Base-by-base conservation (phyloP, 2,888 invertebrate genomes). In the Macrosoma leucophasiata region DNA sequence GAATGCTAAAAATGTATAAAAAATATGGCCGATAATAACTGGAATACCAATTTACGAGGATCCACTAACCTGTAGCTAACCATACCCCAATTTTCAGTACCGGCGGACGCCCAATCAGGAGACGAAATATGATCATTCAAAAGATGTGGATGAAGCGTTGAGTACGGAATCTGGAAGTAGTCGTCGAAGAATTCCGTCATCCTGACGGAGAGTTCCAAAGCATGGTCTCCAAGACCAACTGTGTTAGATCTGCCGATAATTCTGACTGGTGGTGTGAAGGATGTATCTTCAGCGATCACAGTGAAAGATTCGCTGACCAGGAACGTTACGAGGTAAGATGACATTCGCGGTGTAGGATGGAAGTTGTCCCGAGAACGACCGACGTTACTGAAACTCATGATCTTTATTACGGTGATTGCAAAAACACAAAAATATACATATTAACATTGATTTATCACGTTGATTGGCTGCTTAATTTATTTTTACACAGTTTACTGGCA, bases 251-350 rank as follows among this genome's bases (percentile, higher is more conserved):
- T 62, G 1, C 74, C 81, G 6, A 84, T 82, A 7, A 84, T 72
- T 29, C 82, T 75, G 26, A 84, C 59, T 3, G 79, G 53, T 2
- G 81, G 81, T 4, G 36, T 53, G 25, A 71, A 64, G 1, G 67
- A 52, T 0, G 46, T 57, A 19, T 81, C 54, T 42, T 76, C 47
- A 3, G 82, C 81, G 2, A 84, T 71, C 1, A 79, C 73, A 46
- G 50, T 46, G 41, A 84, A 82, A 1, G 68, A 59, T 41, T 84
- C 84, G 35, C 84, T 84, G 12, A 97, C 90, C 0, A 95, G 86
- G 61, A 96, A 91, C 0, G 95, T 96, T 1, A 96, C 88, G 3
- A 96, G 78, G 57, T 97, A 97, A 0, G 94, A 91, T 2, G 94
- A 92, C 92, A 95, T 95, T 33, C 60, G 64, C 0, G 90, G 89